Base-by-base conservation (phyloP, 2,113 vertebrate genomes). In the Crocuta crocuta region DNA sequence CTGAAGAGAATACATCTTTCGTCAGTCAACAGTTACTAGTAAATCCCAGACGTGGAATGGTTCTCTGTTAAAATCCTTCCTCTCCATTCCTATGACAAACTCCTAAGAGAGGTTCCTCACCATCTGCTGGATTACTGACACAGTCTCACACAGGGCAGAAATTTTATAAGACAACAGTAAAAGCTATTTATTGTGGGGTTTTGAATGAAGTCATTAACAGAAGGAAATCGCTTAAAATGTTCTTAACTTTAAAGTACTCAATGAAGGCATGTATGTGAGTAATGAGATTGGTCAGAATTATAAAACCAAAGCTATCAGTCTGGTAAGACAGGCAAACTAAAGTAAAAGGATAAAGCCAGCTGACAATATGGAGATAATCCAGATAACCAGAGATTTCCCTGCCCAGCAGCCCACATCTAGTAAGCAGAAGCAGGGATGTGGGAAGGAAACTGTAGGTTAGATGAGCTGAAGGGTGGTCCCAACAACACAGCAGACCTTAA, bases 191-290 rank as follows among this genome's bases (percentile, higher is more conserved):
- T 19, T 70, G 24, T 78, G 19, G 24, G 50, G 16, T 88, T 88
- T 78, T 78, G 65, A 94, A 78, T 74, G 15, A 83, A 61, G 50
- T 96, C 4, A 13, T 76, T 86, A 92, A 76, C 23, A 92, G 78
- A 66, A 4, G 9, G 66, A 68, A 85, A 78, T 70, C n/a, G 91
- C 35, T 74, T 33, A 94, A 74, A 94, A 73, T 45, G 50, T 85
- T 58, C 58, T 74, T 80, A 68, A 87, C 28, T 66, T 66, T 66
- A 83, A 85, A 94, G 8, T 90, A 85, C 21, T 15, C 26, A 61
- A 63, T 50, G 33, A 48, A 39, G 35, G 24, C 43, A 35, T 65
- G 17, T 58, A 81, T 31, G 7, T 61, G 65, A n/a, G 50, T 81
- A 7, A 19, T 68, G 26, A 92, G n/a, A 82, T 2, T 50, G 35